Evolutionary conservation across 2,888 invertebrate genomes (phyloP), one percentile per base, ranked within the genome.

Genomic region (Chloromyia formosa): DNA sequence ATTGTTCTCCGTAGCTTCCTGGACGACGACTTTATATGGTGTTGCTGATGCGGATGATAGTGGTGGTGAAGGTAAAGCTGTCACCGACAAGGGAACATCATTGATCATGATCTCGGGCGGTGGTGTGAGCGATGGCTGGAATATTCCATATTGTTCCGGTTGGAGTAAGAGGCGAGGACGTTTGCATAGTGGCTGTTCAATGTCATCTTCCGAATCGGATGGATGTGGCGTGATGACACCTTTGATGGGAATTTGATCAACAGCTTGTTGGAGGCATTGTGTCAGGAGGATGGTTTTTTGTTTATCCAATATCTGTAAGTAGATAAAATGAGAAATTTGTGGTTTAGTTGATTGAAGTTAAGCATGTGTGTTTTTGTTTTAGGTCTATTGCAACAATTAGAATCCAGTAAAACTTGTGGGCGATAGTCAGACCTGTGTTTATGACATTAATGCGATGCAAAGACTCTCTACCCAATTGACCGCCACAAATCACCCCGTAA

Each of bases 161-260:
- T 23, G 42, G 7, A 35, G 27, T 35, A 7, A 2, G 1, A 69
- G 27, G 42, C 54, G 27, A 2, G 56, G 16, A 22, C 62, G 61
- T 54, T 89, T 88, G 76, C 84, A 83, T 20, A 87, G 85, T 35
- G 87, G 87, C 27, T 35, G 27, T 83, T 89, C 89, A 79, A 89
- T 88, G 0, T 94, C 91, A 79, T 91, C 88, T 86, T 95, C 95
- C 0, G 93, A 93, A 84, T 95, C 95, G 0, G 94, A 94, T 20
- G 94, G 93, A 84, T 94, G 94, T 0, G 95, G 95, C 1, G 95
- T 95, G 74, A 93, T 89, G 79, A 88, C 85, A 73, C 87, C 87
- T 66, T 84, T 81, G 72, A 84, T 82, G 71, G 60, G 61, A 14
- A 56, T 73, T 16, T 61, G 60, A 40, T 56, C 58, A 7, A 35